phyloP scores from a whole-genome alignment of 1,140 invertebrate species.

The Rhopalosiphum maidis region DNA sequence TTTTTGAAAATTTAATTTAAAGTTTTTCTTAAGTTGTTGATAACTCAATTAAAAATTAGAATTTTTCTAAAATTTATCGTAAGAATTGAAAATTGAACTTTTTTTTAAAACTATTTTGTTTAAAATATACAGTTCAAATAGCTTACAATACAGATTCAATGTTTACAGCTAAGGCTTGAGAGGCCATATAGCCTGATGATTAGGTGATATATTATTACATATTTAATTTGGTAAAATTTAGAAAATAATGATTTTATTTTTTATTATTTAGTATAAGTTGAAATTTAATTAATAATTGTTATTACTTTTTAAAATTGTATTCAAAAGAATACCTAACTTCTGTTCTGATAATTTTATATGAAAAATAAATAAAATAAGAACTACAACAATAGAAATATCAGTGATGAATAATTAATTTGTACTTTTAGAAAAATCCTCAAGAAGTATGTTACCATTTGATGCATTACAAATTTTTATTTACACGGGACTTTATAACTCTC shows the following conservation, averaged over 20 bases:
- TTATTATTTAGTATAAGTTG: neutral
- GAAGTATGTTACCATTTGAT: slow-evolving; percentile 47
- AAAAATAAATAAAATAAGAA: neutral
- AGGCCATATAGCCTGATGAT: neutral
- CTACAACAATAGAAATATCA: neutral
- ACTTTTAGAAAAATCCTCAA: slow-evolving; percentile 39
- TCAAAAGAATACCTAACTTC: neutral
- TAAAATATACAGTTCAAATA: no score
- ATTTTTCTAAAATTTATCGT: no score
- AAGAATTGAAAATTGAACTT: no score
- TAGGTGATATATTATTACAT: neutral
- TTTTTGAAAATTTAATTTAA: no score
- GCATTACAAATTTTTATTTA: slow-evolving; percentile 35
- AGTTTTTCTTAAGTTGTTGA: no score
- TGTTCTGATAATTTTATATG: neutral
- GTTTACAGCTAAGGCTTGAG: no score
- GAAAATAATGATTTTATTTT: neutral
- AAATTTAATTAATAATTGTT: neutral
- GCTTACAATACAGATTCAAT: no score
- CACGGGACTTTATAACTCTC: neutral
- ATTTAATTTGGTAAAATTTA: neutral
- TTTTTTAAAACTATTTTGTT: no score
- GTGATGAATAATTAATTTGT: neutral
- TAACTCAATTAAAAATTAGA: no score
- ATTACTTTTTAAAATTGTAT: neutral